Evolutionary conservation across 92 coral and sea anemone genomes (phyloP).

Genomic region (Scolanthus callimorphus): DNA sequence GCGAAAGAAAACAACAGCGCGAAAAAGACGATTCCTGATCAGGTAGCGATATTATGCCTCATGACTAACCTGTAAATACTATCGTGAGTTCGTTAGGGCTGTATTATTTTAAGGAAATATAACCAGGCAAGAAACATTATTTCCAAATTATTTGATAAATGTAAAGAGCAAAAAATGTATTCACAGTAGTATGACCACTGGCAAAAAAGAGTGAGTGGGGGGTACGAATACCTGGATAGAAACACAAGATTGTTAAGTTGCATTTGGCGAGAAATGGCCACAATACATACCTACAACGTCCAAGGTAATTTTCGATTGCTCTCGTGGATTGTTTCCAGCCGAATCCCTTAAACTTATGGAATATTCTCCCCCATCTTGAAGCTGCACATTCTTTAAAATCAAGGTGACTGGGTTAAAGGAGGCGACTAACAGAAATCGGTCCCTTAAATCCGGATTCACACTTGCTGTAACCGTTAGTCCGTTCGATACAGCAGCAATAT

Average conservation of each 20-base stretch:
- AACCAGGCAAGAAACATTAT: no score
- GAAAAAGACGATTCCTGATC: no score
- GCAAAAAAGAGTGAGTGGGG: no score
- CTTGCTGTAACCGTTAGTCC: not conserved
- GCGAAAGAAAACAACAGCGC: no score
- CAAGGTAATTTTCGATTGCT: not conserved
- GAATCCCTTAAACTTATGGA: not conserved
- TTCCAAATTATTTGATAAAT: no score
- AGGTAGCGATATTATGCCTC: no score
- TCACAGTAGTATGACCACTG: no score
- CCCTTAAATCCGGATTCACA: not conserved
- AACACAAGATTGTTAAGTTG: no score
- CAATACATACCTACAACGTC: conserved; percentile 2
- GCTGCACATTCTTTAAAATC: not conserved
- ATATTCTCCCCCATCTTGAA: not conserved
- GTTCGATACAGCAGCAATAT: not conserved
- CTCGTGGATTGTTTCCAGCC: not conserved
- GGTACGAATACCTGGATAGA: no score
- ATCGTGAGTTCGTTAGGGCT: no score
- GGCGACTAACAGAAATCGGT: not conserved
- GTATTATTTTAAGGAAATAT: no score
- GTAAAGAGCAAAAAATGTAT: not conserved
- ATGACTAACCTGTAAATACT: no score
- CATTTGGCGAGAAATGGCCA: not conserved
- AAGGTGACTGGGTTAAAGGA: not conserved